Percentiles rank a stretch among this genome's conserved stretches.
These are phyloP conservation scores for Myotis myotis DNA, from an alignment of 2,797 vertebrate genomes.

Conservation along the genomic window DNA sequence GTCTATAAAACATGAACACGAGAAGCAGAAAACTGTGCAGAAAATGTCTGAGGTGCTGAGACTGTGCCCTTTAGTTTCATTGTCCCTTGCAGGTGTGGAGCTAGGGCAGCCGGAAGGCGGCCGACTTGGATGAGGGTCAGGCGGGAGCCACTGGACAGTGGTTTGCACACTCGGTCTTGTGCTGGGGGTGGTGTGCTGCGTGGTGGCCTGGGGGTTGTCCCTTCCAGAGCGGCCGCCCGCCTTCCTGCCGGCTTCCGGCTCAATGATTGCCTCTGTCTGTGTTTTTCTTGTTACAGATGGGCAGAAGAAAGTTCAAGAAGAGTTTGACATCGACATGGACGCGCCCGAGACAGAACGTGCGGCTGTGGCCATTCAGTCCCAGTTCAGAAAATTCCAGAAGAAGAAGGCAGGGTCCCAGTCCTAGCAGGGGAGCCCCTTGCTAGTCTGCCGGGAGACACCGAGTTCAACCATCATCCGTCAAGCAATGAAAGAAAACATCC, in stretches of 20 bases:
- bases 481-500: constrained; percentile 70
- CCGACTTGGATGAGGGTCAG: neutral
- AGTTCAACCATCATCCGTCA: constrained; percentile 77
- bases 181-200: fast-evolving
- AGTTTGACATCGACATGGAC: constrained; percentile 98
- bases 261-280: constrained; percentile 20
- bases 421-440: constrained; percentile 84
- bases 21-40: neutral
- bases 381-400: constrained; percentile 99
- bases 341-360: constrained; percentile 97
- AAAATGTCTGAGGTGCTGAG: neutral
- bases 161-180: neutral
- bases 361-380: constrained; percentile 97
- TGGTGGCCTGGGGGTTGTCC: fast-evolving
- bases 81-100: fast-evolving
- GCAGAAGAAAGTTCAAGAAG: constrained; percentile 93
- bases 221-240: neutral
- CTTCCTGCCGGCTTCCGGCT: neutral
- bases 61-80: neutral
- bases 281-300: constrained; percentile 85
- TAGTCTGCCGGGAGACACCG: constrained; percentile 62
- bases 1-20: fast-evolving
- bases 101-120: neutral
- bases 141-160: neutral
- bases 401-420: constrained; percentile 95